These are phyloP conservation scores for Aselliscus stoliczkanus DNA, from an alignment of 2,797 vertebrate genomes.

Conservation along the genomic window DNA sequence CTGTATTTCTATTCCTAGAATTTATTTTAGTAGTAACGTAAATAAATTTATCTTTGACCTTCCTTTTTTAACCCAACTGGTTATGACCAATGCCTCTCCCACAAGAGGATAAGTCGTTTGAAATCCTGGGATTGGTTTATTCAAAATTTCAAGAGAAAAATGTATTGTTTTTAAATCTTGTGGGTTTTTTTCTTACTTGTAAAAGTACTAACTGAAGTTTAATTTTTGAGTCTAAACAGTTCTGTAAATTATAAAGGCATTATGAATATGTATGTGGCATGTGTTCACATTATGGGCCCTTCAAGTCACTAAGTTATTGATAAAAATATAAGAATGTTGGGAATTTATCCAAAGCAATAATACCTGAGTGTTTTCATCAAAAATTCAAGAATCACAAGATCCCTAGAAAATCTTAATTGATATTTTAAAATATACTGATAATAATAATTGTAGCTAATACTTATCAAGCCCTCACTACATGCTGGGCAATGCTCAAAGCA, in stretches of 20 bases:
- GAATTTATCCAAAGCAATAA: not conserved
- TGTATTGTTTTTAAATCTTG: not conserved
- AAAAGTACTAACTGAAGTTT: not conserved
- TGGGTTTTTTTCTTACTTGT: not conserved
- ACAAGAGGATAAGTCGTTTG: not conserved
- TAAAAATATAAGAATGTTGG: not conserved
- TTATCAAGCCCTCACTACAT: not conserved
- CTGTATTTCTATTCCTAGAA: constrained; percentile 6
- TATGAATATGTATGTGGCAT: not conserved
- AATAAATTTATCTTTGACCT: not conserved
- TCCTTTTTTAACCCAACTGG: not conserved
- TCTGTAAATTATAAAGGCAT: not conserved
- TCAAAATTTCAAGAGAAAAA: not conserved
- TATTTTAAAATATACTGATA: not conserved
- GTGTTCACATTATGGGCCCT: not conserved
- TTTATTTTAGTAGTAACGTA: not conserved
- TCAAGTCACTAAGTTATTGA: not conserved
- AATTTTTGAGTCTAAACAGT: not conserved
- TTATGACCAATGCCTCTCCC: not conserved
- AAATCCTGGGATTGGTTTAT: not conserved
- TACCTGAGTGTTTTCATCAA: not conserved
- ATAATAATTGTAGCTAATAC: not conserved
- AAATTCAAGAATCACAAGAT: not conserved
- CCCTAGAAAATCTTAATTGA: not conserved
- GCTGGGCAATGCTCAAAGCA: not conserved